Base-by-base conservation (phyloP, 1,140 invertebrate genomes). In the Theocolax elegans region DNA sequence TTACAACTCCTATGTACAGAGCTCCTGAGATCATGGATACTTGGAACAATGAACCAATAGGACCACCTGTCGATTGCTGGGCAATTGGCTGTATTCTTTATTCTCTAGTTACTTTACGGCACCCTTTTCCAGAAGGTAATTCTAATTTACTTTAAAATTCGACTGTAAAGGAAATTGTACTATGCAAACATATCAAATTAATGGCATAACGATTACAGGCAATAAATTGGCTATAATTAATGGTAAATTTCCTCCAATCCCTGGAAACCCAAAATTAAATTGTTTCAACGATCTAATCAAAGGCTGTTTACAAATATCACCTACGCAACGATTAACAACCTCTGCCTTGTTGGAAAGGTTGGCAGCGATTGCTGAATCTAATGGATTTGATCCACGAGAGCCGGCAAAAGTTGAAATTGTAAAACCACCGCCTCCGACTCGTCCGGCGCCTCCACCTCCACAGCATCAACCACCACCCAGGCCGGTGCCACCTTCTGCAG, bases 21-120 rank as follows among this genome's bases (percentile, higher is more conserved):
- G 92, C 97, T 1, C 97, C 97, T 23, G 97, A 99, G 88, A 97
- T 99, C 90, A 87, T 99, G 59, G 98, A 99, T 82, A 95, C 97
- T 0, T 99, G 99, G 93, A 95, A 93, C 79, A 99, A 99, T 85
- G 93, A 93, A 83, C 92, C 92, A 44, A 97, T 99, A 71, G 94
- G 95, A 38, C 89, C 92, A 70, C 90, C 93, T 17, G 90, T 92
- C 3, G 98, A 99, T 87, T 90, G 98, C 29, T 99, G 98, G 98
- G 97, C 97, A 3, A 86, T 99, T 21, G 98, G 98, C 7, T 99
- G 98, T 86, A 90, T 99, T 59, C 85, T 99, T 0, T 99, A 95
- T 84, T 90, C 93, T 29, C 85, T 99, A 12, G 97, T 97, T 81
- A 99, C 93, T 82, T 91, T 94, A 82, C 91, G 92, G 72, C 98